A percentile compares a stretch with the other conserved stretches of the same genome.
Conservation (phyloP, 1,140 invertebrate genomes). For the Pseudomyrmex cubaensis region DNA sequence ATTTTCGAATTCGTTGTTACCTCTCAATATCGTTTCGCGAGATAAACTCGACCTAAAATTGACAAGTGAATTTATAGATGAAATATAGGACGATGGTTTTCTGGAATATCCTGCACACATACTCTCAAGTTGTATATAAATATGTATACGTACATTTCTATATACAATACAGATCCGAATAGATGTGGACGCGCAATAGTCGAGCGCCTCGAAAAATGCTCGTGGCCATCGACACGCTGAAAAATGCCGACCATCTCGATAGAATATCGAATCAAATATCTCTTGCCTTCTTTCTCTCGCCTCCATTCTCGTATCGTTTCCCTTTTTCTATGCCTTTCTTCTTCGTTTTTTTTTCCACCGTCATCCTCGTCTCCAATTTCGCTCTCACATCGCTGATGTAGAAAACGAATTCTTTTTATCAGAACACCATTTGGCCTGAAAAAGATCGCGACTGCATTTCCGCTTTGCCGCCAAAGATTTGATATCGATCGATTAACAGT, state of each 20-base stretch:
- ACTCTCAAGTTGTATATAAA: neutral
- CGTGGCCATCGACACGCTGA: conserved; percentile 57
- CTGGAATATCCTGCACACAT: neutral
- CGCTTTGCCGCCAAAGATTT: conserved; percentile 1
- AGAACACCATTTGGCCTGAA: conserved; percentile 41
- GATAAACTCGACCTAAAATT: conserved; percentile 12
- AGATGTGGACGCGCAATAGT: neutral
- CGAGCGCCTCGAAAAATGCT: conserved; percentile 57
- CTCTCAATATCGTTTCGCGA: neutral
- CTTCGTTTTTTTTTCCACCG: conserved; percentile 3
- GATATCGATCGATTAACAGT: conserved; percentile 12
- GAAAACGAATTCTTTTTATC: conserved; percentile 65
- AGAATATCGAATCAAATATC: conserved; percentile 63
- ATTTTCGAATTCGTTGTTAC: too few species aligned
- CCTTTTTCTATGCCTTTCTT: conserved; percentile 6
- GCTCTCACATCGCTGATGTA: conserved; percentile 30
- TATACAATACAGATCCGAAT: neutral
- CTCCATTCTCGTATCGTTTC: conserved; percentile 26
- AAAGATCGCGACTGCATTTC: conserved; percentile 48
- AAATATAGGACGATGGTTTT: neutral
- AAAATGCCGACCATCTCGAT: conserved; percentile 66
- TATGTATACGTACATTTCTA: neutral
- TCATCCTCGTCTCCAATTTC: conserved; percentile 16
- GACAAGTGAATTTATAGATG: conserved; percentile 23
- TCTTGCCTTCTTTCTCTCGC: neutral